Evolutionary conservation across 2,888 invertebrate species (phyloP), one percentile per base, ranked within the genome.

Genomic region (Cheilosia grossa): DNA sequence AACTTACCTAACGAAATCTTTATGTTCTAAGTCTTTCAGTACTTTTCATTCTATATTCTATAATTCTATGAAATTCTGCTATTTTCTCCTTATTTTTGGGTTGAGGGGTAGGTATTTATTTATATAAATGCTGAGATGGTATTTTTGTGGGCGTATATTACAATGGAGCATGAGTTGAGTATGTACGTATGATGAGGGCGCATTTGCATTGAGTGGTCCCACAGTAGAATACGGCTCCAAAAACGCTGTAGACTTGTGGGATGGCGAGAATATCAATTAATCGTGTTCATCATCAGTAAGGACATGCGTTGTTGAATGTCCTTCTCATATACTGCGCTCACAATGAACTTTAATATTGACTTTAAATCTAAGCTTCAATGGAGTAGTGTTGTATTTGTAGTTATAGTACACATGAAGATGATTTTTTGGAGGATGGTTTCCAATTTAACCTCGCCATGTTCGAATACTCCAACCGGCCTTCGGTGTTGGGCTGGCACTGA

Each of bases 381-480:
- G 54, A 37, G 54, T 53, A 19, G 21, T 70, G 21, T 33, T 47
- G n/a, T 33, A 47, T n/a, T 40, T 42, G 67, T 44, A 21, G 61
- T 27, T 40, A 40, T 66, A 30, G 47, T 58, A 21, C 47, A 74
- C 49, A 67, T 66, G 58, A 42, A 40, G 67, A 61, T 61, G 51
- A 24, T 53, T 63, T 19, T 13, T 61, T 75, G 49, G 24, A 61
- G 47, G 33, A 15, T 44, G 10, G 7, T 30, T 27, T 37, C 47
- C 24, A 37, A 47, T 67, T 87, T 77, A 91, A 72, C 91, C 91
- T 59, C 89, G 90, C 91, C 91, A 91, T 70, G 91, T 89, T 77
- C 90, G 82, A 21, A 91, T 86, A 69, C 90, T 91, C 91, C 91
- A 91, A 69, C 91, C 91, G 40, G 89, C 88, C 58, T 87, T 89